phyloP scores from a whole-genome alignment of 2,797 vertebrate genomes.

The Helarctos malayanus region DNA sequence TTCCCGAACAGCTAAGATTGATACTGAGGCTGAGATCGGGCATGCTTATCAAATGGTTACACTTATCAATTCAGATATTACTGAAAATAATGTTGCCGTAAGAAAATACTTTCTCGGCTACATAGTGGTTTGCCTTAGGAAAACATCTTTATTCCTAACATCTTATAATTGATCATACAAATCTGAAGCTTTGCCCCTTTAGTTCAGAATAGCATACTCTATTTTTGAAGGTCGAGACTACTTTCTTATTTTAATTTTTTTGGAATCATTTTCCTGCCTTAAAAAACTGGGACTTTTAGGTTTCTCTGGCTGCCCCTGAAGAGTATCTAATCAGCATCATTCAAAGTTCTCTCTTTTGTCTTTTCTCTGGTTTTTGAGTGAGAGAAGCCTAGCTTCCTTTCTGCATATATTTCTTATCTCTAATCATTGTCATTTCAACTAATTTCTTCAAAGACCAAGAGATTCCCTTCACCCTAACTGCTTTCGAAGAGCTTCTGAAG shows the following conservation, averaged over 20 bases:
- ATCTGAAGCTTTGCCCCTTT: background rate
- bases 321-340: background rate
- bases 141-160: background rate
- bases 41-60: background rate
- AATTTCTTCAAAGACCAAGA: conserved; percentile 41
- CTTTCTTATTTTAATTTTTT: background rate
- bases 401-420: background rate
- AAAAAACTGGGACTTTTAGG: background rate
- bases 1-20: background rate
- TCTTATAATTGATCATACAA: background rate
- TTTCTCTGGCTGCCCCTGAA: background rate
- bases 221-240: background rate
- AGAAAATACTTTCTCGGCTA: background rate
- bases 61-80: conserved; percentile 3
- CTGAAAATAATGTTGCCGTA: background rate
- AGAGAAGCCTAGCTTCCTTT: background rate
- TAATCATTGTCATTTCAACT: conserved; percentile 35
- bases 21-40: background rate
- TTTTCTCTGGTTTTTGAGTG: conserved; percentile 1
- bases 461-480: background rate
- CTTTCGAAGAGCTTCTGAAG: conserved; percentile 33
- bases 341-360: background rate
- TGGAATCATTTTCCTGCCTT: background rate
- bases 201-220: background rate
- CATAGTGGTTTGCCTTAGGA: background rate